A percentile compares a stretch with the other conserved stretches of the same genome.
These are phyloP conservation scores for Geotrupes spiniger DNA, from an alignment of 2,888 invertebrate species.

Conservation along the genomic window DNA sequence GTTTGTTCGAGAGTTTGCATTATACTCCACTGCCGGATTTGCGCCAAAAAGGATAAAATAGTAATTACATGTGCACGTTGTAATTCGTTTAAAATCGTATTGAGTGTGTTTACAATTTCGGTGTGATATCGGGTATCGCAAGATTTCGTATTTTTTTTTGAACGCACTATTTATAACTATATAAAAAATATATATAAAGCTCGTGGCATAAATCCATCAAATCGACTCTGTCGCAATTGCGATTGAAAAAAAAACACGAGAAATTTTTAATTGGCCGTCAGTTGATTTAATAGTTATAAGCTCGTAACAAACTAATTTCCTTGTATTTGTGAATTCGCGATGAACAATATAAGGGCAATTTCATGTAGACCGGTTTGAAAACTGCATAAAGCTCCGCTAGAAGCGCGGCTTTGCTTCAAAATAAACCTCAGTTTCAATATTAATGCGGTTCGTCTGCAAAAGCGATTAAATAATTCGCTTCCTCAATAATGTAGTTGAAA, in stretches of 20 bases:
- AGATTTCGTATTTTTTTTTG: too few species aligned
- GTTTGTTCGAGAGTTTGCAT: neutral
- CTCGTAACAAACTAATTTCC: slow-evolving; percentile 7
- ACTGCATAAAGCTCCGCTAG: slow-evolving; percentile 9
- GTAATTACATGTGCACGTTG: too few species aligned
- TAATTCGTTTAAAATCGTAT: too few species aligned
- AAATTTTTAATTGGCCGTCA: neutral
- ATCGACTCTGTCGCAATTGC: too few species aligned
- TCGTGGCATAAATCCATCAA: too few species aligned
- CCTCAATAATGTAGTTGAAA: slow-evolving; percentile 43
- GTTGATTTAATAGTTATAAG: slow-evolving; percentile 1
- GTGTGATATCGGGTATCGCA: too few species aligned
- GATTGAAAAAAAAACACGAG: too few species aligned
- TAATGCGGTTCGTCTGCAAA: slow-evolving; percentile 45
- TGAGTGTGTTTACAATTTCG: too few species aligned
- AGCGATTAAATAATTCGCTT: slow-evolving; percentile 47
- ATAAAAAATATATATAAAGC: too few species aligned
- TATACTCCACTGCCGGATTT: too few species aligned
- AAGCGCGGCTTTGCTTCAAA: slow-evolving; percentile 15
- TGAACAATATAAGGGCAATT: slow-evolving; percentile 3
- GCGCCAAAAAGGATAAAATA: too few species aligned
- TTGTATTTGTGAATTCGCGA: slow-evolving; percentile 4
- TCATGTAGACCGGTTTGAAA: slow-evolving; percentile 9
- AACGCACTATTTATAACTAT: too few species aligned
- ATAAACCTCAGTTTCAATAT: slow-evolving; percentile 36